Percentiles rank a stretch among this genome's conserved stretches.
Conservation (phyloP, 2,797 vertebrate genomes). For the Poeciliopsis gracilis region DNA sequence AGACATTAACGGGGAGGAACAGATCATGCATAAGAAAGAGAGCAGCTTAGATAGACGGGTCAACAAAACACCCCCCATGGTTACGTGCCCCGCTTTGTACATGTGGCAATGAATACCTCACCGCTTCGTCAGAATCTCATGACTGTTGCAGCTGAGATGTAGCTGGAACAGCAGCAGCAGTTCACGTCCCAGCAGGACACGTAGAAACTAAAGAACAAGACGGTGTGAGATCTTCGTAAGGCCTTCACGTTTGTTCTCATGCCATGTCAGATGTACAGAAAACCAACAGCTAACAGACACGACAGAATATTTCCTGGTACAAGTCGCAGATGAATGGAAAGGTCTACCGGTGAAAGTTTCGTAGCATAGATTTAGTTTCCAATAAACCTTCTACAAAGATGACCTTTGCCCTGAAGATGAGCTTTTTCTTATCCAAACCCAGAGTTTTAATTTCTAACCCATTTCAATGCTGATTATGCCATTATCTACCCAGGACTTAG, state of each 20-base stretch:
- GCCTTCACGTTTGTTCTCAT: neutral
- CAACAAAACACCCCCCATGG: constrained; percentile 7
- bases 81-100: neutral
- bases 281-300: neutral
- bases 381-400: neutral
- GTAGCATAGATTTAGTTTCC: neutral
- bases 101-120: neutral
- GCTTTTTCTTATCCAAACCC: neutral
- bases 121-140: neutral
- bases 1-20: neutral
- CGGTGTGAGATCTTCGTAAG: neutral
- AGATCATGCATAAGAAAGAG: neutral
- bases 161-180: neutral
- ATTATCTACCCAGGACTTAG: neutral
- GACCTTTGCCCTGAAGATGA: neutral
- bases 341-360: neutral
- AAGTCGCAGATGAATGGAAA: neutral
- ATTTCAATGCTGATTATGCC: neutral
- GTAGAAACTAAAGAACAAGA: neutral
- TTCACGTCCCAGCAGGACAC: neutral
- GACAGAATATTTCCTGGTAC: neutral
- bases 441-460: neutral
- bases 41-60: neutral
- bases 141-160: neutral
- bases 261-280: neutral